phyloP scores from a whole-genome alignment of 2,888 invertebrate genomes.

The Sarcophaga carnaria region DNA sequence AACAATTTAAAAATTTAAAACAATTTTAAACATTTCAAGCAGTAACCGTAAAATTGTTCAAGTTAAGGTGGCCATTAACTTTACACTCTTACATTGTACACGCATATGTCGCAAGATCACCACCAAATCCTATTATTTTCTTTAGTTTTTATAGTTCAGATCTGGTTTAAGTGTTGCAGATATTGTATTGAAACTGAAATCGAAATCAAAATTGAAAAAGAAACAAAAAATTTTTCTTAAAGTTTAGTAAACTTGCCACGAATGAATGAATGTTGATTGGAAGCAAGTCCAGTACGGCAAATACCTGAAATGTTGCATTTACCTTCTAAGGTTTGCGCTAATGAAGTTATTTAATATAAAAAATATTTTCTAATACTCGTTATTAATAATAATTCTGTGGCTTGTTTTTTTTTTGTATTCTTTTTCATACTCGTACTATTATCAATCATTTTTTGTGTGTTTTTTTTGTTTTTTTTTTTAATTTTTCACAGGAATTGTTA shows the following conservation, averaged over 20 bases:
- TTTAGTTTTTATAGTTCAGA: slow-evolving; percentile 39
- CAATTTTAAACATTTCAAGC: no score
- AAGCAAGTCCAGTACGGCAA: background rate
- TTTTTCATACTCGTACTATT: background rate
- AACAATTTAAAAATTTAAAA: no score
- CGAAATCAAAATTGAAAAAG: slow-evolving; percentile 36
- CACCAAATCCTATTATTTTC: slow-evolving; percentile 27
- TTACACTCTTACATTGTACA: background rate
- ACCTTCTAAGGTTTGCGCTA: slow-evolving; percentile 61
- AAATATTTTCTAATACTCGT: slow-evolving; percentile 36
- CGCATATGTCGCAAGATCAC: slow-evolving; percentile 39
- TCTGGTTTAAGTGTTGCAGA: slow-evolving; percentile 41
- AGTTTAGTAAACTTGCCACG: slow-evolving; percentile 49
- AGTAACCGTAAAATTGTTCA: background rate
- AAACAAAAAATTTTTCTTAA: slow-evolving; percentile 12
- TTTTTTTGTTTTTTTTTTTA: slow-evolving; percentile 32
- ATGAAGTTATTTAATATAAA: slow-evolving; percentile 64
- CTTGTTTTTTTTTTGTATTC: slow-evolving; percentile 37
- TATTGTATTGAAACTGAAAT: background rate
- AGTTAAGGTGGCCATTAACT: slow-evolving; percentile 37
- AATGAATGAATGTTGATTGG: slow-evolving; percentile 32
- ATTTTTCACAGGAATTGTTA: slow-evolving; percentile 62
- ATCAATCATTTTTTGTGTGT: background rate
- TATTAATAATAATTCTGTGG: slow-evolving; percentile 51
- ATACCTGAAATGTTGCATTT: slow-evolving; percentile 54